phyloP scores from a whole-genome alignment of 2,888 invertebrate genomes.

The Cantharis rustica region DNA sequence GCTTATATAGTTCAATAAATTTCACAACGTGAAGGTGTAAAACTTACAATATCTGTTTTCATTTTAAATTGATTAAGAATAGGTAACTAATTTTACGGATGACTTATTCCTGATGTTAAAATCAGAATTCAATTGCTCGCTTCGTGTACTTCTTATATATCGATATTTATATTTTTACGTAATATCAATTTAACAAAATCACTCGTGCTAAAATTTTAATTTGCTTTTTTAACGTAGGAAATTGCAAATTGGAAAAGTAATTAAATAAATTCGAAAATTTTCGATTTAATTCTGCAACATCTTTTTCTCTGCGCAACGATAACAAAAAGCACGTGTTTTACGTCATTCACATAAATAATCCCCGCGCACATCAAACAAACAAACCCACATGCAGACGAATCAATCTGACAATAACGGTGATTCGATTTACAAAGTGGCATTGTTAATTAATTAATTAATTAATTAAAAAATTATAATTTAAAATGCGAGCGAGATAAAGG shows the following conservation, averaged over 20 bases:
- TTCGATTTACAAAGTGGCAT: neutral
- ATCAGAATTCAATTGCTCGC: conserved; percentile 34
- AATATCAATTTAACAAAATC: conserved; percentile 25
- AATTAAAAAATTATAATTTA: neutral
- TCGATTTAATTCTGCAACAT: neutral
- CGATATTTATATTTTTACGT: conserved; percentile 26
- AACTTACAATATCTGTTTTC: conserved; percentile 9
- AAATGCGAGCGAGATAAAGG: neutral
- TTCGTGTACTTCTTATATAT: conserved; percentile 22
- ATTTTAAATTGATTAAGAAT: conserved; percentile 45
- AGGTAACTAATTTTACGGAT: conserved; percentile 46
- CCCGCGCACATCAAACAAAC: neutral
- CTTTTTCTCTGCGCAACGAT: conserved; percentile 23
- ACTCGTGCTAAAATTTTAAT: conserved; percentile 29
- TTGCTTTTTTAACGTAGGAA: neutral
- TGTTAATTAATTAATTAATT: neutral
- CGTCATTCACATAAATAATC: conserved; percentile 21
- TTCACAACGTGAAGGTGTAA: neutral
- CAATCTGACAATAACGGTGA: neutral
- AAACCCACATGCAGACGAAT: neutral
- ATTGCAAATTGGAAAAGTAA: neutral
- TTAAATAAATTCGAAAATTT: neutral
- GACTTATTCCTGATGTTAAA: conserved; percentile 38
- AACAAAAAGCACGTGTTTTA: conserved; percentile 28
- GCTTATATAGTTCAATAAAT: neutral